Evolutionary conservation across 2,888 invertebrate genomes (phyloP).

Genomic region (Hedychridium roseum): DNA sequence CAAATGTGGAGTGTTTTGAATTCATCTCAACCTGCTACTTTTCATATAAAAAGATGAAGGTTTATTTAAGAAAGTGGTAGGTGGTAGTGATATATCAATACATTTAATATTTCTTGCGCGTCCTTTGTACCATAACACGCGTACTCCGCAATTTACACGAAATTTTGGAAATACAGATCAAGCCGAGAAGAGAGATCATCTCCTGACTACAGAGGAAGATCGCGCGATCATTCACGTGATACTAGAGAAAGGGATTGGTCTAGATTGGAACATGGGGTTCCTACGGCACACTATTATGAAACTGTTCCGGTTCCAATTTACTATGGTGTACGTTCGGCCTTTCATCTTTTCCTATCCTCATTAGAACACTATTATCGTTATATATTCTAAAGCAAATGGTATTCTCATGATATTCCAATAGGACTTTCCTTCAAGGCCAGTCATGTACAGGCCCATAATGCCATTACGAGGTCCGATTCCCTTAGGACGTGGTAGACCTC

Average conservation of each 20-base stretch:
- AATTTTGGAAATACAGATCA: slow-evolving; percentile 8
- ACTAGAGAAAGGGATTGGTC: slow-evolving; percentile 29
- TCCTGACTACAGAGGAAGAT: slow-evolving; percentile 28
- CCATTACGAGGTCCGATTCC: slow-evolving; percentile 39
- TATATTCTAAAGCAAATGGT: neutral
- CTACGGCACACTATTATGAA: slow-evolving; percentile 26
- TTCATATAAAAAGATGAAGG: neutral
- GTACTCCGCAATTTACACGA: neutral
- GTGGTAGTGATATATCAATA: neutral
- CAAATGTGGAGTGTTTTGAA: no score
- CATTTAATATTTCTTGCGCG: no score
- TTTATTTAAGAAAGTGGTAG: neutral
- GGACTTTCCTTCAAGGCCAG: slow-evolving; percentile 40
- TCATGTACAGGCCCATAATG: slow-evolving; percentile 43
- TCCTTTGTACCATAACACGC: neutral
- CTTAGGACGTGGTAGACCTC: slow-evolving; percentile 33
- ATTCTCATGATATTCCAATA: slow-evolving; percentile 6
- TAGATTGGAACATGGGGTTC: slow-evolving; percentile 21
- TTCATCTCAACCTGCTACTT: neutral
- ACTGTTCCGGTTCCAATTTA: slow-evolving; percentile 41
- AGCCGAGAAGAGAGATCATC: slow-evolving; percentile 18
- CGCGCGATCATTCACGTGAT: slow-evolving; percentile 28
- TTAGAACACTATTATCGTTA: no score
- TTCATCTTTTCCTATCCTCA: no score
- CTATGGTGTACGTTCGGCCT: slow-evolving; percentile 35